Conservation (phyloP, 2,113 vertebrate species). For the Hemiscyllium ocellatum region DNA sequence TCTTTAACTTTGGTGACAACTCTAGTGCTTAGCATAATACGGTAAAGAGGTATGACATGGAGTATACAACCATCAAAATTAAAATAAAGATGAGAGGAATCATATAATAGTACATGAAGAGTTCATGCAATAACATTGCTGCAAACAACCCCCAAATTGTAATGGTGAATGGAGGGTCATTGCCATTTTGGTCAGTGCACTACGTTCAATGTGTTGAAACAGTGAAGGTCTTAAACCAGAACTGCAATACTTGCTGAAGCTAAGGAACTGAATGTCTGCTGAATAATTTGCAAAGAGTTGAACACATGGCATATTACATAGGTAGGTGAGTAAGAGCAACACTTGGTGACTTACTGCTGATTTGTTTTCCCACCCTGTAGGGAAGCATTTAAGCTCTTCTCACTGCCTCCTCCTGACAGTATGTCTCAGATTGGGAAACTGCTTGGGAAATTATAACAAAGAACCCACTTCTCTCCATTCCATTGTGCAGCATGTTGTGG, state of each 20-base stretch:
- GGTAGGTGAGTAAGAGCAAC: slow-evolving; percentile 12
- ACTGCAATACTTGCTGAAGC: not conserved
- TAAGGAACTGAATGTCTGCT: not conserved
- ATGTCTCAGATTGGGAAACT: not conserved
- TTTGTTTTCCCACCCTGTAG: slow-evolving; percentile 5
- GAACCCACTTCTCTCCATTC: not conserved
- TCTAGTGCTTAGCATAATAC: too few species aligned
- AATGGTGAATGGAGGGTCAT: not conserved
- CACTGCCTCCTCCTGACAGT: not conserved
- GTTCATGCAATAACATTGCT: not conserved
- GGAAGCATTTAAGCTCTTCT: slow-evolving; percentile 14
- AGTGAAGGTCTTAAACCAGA: not conserved
- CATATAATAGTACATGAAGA: not conserved
- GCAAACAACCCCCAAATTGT: not conserved
- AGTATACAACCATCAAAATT: not conserved
- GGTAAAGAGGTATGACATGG: too few species aligned
- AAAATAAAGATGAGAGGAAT: not conserved
- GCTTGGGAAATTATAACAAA: not conserved
- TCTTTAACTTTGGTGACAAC: too few species aligned
- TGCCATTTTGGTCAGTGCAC: not conserved
- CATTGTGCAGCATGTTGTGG: not conserved
- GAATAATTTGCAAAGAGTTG: not conserved
- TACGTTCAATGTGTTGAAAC: not conserved
- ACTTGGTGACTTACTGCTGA: not conserved
- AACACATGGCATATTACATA: slow-evolving; percentile 6